Percentiles rank a stretch among this genome's conserved stretches.
These are phyloP conservation scores for Hippocampus abdominalis DNA, from an alignment of 2,113 vertebrate genomes.

Conservation along the genomic window DNA sequence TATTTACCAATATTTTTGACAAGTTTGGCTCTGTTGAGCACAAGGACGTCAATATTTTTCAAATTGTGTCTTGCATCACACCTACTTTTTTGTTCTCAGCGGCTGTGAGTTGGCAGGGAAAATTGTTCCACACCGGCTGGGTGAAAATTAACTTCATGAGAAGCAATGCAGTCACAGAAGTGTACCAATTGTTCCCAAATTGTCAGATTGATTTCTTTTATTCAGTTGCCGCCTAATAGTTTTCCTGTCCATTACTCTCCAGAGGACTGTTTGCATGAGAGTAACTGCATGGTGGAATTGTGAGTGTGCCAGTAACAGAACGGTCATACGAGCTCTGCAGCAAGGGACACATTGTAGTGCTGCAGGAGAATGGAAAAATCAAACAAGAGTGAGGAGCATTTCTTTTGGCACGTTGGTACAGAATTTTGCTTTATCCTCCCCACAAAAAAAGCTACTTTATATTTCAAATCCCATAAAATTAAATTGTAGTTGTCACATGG, in stretches of 20 bases:
- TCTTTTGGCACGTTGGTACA: conserved; percentile 1
- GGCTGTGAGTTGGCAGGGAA: neutral
- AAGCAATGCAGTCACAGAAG: conserved; percentile 5
- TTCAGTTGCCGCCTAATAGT: conserved; percentile 45
- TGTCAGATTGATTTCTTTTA: conserved; percentile 35
- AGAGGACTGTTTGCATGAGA: conserved; percentile 25
- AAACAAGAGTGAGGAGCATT: conserved; percentile 9
- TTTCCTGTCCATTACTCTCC: conserved; percentile 33
- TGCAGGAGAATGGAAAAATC: conserved; percentile 25
- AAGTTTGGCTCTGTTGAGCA: neutral
- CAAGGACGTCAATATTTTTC: neutral
- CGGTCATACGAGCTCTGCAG: conserved; percentile 12
- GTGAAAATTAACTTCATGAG: conserved; percentile 12
- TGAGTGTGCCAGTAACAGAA: conserved; percentile 5
- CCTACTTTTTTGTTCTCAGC: neutral
- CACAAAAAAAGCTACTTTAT: conserved; percentile 12
- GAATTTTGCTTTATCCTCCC: conserved; percentile 8
- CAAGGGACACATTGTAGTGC: conserved; percentile 24
- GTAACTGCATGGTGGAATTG: conserved; percentile 18
- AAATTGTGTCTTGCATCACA: neutral
- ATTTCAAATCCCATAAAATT: conserved; percentile 1
- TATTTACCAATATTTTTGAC: neutral
- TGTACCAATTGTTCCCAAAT: conserved; percentile 31
- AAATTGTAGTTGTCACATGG: conserved; percentile 9
- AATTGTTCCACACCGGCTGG: conserved; percentile 16